phyloP scores from a whole-genome alignment of 2,888 invertebrate genomes.

The Apodemia hepburni region DNA sequence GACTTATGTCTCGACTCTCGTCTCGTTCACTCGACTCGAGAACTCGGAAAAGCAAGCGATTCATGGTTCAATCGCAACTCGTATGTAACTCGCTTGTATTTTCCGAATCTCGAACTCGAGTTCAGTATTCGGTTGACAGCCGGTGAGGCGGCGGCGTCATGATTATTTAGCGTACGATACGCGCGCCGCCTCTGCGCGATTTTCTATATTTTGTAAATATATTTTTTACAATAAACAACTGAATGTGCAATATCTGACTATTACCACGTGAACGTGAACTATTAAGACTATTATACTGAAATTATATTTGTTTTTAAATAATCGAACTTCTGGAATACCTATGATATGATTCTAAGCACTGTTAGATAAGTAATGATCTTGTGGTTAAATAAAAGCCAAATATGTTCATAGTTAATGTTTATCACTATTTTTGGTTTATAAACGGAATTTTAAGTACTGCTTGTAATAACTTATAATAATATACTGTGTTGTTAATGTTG shows the following conservation, averaged over 20 bases:
- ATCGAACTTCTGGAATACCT: slow-evolving; percentile 43
- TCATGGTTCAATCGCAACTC: background rate
- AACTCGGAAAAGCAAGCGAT: slow-evolving; percentile 19
- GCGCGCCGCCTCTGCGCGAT: slow-evolving; percentile 75
- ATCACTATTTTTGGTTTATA: slow-evolving; percentile 1
- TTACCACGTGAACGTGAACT: slow-evolving; percentile 39
- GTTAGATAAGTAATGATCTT: slow-evolving; percentile 30
- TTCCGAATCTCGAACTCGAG: slow-evolving; percentile 38
- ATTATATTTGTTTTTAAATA: slow-evolving; percentile 29
- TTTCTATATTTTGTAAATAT: slow-evolving; percentile 63
- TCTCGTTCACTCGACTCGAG: slow-evolving; percentile 36
- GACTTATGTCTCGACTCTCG: slow-evolving; percentile 42
- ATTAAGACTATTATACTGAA: slow-evolving; percentile 29
- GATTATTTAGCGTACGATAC: slow-evolving; percentile 44
- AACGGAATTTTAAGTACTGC: background rate
- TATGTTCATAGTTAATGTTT: slow-evolving; percentile 23
- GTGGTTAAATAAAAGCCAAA: slow-evolving; percentile 30
- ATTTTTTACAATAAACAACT: slow-evolving; percentile 20
- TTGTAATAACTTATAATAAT: slow-evolving; percentile 1
- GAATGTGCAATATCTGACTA: slow-evolving; percentile 42
- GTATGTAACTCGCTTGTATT: background rate
- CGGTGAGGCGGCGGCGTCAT: slow-evolving; percentile 73
- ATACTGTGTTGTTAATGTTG: slow-evolving; percentile 10
- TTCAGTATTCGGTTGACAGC: slow-evolving; percentile 79
- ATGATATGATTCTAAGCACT: slow-evolving; percentile 51